phyloP scores from a whole-genome alignment of 2,113 vertebrate genomes.

The Apistogramma diplotaenia region DNA sequence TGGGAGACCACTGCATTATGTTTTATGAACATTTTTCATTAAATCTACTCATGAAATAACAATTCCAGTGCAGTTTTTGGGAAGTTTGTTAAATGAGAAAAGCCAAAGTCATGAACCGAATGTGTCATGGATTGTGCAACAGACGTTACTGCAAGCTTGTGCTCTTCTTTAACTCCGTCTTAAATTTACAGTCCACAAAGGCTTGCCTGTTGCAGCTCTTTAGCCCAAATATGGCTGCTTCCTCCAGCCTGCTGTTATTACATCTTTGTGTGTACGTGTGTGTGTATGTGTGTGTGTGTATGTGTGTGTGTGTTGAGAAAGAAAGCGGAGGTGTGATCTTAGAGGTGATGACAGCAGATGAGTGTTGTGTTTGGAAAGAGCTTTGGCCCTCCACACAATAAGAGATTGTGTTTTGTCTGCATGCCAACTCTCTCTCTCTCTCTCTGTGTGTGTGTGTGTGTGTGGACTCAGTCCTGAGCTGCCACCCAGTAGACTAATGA shows the following conservation, averaged over 20 bases:
- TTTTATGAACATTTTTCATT: neutral
- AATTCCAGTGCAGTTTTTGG: neutral
- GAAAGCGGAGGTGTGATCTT: conserved; percentile 41
- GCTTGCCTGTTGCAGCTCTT: neutral
- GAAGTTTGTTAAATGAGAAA: neutral
- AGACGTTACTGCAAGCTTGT: neutral
- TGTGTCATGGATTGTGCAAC: neutral
- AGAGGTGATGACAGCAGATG: conserved; percentile 46
- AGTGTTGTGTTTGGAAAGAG: conserved; percentile 53
- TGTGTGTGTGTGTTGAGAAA: conserved; percentile 20
- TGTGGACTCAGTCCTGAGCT: conserved; percentile 16
- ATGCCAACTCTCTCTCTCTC: neutral
- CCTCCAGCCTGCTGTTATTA: conserved; percentile 18
- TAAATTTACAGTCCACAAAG: neutral
- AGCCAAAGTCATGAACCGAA: neutral
- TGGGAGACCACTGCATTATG: neutral
- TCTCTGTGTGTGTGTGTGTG: conserved; percentile 1
- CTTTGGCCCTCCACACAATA: conserved; percentile 41
- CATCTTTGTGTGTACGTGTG: conserved; percentile 15
- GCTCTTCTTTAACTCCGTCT: conserved; percentile 12
- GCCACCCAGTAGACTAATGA: conserved; percentile 57
- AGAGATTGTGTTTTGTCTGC: conserved; percentile 57
- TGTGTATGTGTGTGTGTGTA: conserved; percentile 3
- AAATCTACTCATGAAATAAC: neutral
- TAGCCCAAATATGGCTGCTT: conserved; percentile 46